Evolutionary conservation across 2,888 invertebrate genomes (phyloP).

Genomic region (Sussaba pulchella): DNA sequence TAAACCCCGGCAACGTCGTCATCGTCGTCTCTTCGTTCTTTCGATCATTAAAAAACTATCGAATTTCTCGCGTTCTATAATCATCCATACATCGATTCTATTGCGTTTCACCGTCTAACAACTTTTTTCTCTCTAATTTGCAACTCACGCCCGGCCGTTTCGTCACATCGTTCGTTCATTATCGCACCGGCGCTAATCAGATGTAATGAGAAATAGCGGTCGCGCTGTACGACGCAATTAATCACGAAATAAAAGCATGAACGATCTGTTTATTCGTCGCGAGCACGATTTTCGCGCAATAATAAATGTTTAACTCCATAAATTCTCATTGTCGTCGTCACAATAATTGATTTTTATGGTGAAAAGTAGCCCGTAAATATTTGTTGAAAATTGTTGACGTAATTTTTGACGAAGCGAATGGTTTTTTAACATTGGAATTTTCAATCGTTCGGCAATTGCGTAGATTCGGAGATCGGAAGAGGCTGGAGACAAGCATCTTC

Average conservation of each 20-base stretch:
- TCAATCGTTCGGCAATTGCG: slow-evolving; percentile 14
- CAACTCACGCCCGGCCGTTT: slow-evolving; percentile 16
- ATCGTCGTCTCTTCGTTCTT: neutral
- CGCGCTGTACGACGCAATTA: slow-evolving; percentile 21
- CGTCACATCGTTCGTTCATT: neutral
- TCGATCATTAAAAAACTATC: slow-evolving; percentile 17
- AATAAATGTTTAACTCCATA: neutral
- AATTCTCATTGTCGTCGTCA: neutral
- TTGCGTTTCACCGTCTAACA: neutral
- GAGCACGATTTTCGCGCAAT: neutral
- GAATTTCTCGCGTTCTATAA: neutral
- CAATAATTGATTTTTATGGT: neutral
- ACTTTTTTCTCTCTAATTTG: slow-evolving; percentile 17
- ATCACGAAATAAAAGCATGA: slow-evolving; percentile 3
- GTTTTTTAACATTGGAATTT: too few relatives aligned
- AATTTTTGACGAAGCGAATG: neutral
- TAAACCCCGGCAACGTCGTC: neutral
- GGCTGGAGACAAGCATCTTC: slow-evolving; percentile 65
- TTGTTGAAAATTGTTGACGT: slow-evolving; percentile 12
- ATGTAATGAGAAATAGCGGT: slow-evolving; percentile 17
- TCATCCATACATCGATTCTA: too few relatives aligned
- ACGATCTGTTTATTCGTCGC: neutral
- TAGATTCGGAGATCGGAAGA: slow-evolving; percentile 5
- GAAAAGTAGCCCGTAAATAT: neutral
- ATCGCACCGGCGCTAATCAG: slow-evolving; percentile 6